phyloP scores from a whole-genome alignment of 2,113 vertebrate species.

The Myodes glareolus region DNA sequence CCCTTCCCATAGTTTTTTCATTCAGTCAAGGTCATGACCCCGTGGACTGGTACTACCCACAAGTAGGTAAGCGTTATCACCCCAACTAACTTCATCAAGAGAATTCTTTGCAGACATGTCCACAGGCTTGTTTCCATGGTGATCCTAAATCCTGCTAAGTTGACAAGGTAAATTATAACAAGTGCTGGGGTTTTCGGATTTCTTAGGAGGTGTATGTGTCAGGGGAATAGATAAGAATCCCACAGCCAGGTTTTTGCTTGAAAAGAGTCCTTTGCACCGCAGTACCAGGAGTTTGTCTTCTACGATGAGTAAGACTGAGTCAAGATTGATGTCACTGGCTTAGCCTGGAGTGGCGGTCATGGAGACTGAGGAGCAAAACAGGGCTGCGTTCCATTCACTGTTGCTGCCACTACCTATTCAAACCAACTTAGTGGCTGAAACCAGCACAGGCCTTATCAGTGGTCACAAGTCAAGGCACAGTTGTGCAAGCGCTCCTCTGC shows the following conservation, averaged over 20 bases:
- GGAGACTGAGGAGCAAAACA: not conserved
- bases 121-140: not conserved
- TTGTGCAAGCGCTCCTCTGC: not conserved
- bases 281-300: not conserved
- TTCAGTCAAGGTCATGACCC: not conserved
- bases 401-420: not conserved
- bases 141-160: not conserved
- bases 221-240: not conserved
- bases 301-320: not conserved
- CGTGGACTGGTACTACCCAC: not conserved
- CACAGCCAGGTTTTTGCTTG: not conserved
- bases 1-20: not conserved
- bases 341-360: not conserved
- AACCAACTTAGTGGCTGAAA: not conserved
- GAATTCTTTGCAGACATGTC: not conserved
- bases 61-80: not conserved
- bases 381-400: accelerated
- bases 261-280: not conserved
- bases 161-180: not conserved
- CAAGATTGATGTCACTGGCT: no score
- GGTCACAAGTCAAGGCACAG: not conserved
- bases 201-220: not conserved
- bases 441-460: no score
- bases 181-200: not conserved
- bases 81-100: not conserved